phyloP scores from a whole-genome alignment of 2,888 invertebrate species.

The Erynnis tages region DNA sequence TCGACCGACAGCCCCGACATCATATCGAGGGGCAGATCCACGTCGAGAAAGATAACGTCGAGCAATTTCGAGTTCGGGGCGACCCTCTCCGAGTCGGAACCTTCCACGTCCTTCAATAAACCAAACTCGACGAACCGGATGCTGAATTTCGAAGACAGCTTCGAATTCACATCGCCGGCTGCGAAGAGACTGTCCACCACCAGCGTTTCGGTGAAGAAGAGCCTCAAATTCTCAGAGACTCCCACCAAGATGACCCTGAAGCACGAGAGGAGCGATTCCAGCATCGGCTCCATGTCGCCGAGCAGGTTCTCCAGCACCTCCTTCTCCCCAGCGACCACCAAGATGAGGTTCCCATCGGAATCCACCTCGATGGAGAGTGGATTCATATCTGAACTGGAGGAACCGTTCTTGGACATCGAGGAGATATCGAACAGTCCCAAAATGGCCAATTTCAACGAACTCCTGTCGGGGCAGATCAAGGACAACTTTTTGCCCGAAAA shows the following conservation, averaged over 20 bases:
- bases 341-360: constrained; percentile 55
- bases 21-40: constrained; percentile 60
- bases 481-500: constrained; percentile 46
- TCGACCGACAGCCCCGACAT: constrained; percentile 76
- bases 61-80: constrained; percentile 72
- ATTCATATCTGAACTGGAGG: constrained; percentile 72
- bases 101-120: constrained; percentile 67
- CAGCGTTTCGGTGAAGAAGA: constrained; percentile 60
- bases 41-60: constrained; percentile 55
- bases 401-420: constrained; percentile 65
- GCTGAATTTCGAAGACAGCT: constrained; percentile 67
- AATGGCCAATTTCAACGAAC: constrained; percentile 60
- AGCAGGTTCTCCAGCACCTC: no score
- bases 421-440: constrained; percentile 65
- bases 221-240: constrained; percentile 63
- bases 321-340: constrained; percentile 45
- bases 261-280: constrained; percentile 60
- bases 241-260: constrained; percentile 50
- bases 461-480: constrained; percentile 65
- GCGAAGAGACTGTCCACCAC: constrained; percentile 41
- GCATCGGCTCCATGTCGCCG: constrained; percentile 60
- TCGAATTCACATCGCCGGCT: constrained; percentile 69
- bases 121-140: constrained; percentile 59
- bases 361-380: constrained; percentile 74
- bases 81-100: constrained; percentile 62